Base-by-base conservation (phyloP, 92 coral and sea anemone genomes). In the Metridium senile region DNA sequence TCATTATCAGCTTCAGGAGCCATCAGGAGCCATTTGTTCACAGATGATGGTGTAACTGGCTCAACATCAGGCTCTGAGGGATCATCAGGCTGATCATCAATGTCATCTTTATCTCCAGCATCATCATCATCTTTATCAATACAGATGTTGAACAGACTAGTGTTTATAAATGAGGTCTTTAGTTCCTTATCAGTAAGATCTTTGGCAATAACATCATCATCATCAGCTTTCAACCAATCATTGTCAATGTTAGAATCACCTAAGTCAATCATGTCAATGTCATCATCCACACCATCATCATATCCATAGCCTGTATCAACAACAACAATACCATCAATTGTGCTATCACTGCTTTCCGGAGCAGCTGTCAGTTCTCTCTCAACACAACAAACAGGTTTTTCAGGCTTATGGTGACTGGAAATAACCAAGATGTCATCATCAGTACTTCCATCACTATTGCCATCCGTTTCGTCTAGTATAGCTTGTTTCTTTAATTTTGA, bases 381-480 rank as follows among this genome's bases (percentile, higher is more conserved):
- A 26, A 65, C 56, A 26, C 45, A 49, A 71, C 43, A 58, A 27
- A 35, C 63, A 19, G 85, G 57, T 33, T 62, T 56, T 33, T 70
- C 83, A 31, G 19, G 8, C 59, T 79, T 65, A 51, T 73, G 82
- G 80, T 91, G 92, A 47, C 83, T 72, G 0, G 97, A 92, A 39
- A 92, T 82, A 33, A 92, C 83, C 93, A 92, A 74, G 74, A 92
- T 83, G 34, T 89, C 94, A 67, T 92, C 97, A 76, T 80, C 93
- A 49, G 28, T 8, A 59, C 61, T 4, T 4, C 33, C 32, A 27
- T 47, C 58, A 58, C 53, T 35, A 17, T 65, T 43, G 26, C 81
- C 86, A 61, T 53, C 82, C 39, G 19, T 46, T 20, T 86, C 80
- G 22, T 26, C 46, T 18, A 34, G 66, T 3, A 7, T 11, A 21